Evolutionary conservation across 2,888 invertebrate species (phyloP).

Genomic region (Cotesia congregata): DNA sequence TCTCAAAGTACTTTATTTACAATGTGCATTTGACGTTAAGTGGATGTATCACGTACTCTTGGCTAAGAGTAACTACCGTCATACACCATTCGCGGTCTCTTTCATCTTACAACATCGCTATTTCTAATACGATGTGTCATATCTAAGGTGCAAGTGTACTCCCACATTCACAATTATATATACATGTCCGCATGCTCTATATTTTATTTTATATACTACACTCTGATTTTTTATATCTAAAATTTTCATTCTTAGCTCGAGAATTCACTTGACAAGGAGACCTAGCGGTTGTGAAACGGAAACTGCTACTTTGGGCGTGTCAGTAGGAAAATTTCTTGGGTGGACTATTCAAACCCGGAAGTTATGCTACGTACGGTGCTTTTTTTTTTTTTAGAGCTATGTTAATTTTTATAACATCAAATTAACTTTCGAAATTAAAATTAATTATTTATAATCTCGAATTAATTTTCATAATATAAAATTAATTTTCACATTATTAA

Average conservation of each 20-base stretch:
- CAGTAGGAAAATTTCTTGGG: slow-evolving; percentile 25
- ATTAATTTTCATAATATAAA: too few relatives aligned
- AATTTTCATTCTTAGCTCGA: not conserved
- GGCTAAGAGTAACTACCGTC: slow-evolving; percentile 35
- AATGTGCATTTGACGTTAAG: slow-evolving; percentile 36
- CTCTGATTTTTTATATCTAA: not conserved
- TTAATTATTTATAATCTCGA: too few relatives aligned
- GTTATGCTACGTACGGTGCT: not conserved
- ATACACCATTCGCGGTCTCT: slow-evolving; percentile 39
- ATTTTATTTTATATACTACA: not conserved
- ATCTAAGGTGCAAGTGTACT: not conserved
- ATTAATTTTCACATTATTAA: too few relatives aligned
- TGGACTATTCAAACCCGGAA: slow-evolving; percentile 29
- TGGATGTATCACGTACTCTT: slow-evolving; percentile 35
- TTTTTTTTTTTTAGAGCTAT: too few relatives aligned
- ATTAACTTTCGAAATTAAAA: too few relatives aligned
- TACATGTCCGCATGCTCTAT: slow-evolving; percentile 3
- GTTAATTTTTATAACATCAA: too few relatives aligned
- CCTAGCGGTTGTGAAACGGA: slow-evolving; percentile 9
- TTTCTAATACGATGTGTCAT: slow-evolving; percentile 31
- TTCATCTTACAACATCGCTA: slow-evolving; percentile 37
- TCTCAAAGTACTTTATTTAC: slow-evolving; percentile 34
- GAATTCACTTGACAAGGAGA: not conserved
- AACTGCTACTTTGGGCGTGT: slow-evolving; percentile 31
- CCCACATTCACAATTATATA: not conserved